Base-by-base conservation (phyloP, 1,140 invertebrate genomes). In the Drosophila paulistorum region DNA sequence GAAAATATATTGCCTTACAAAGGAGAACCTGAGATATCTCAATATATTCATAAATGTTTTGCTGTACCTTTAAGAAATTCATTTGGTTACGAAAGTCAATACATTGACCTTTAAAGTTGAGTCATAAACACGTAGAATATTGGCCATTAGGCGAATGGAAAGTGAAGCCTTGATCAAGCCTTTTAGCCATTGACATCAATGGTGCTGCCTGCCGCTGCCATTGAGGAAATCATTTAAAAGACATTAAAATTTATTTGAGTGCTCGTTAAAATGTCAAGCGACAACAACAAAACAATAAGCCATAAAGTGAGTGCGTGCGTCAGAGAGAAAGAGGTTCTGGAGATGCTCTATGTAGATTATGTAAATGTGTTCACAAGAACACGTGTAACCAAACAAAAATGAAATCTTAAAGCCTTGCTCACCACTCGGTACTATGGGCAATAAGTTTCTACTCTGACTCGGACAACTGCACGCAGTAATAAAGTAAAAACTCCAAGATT, bases 401-500 rank as follows among this genome's bases (percentile, higher is more conserved):
- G 54, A 37, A 55, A 74, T 60, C 71, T 76, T 76, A 57, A 79
- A 76, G 79, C 45, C 66, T 59, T 66, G 54, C 62, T 58, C 62
- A 41, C 7, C 73, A 71, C 67, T 51, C 35, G 65, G 66, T 78
- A 72, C 30, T 79, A 85, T 86, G 73, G 67, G 82, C 65, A 79
- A 82, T 87, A 82, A 74, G 61, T 77, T 76, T 20, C 14, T 26
- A 51, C 57, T 51, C 11, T 41, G 26, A 63, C 55, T 39, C 51
- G 54, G 64, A 35, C 68, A 84, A 77, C 68, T 85, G 82, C 71
- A 77, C 64, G 73, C 71, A 64, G 72, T 68, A 90, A 81, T 89
- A 89, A 89, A 90, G 75, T 67, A 89, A 81, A 89, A 90, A 81
- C 85, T 81, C 66, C 26, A 90, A 85, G 85, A 89, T 89, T 89